Evolutionary conservation across 1,140 invertebrate genomes (phyloP).

Genomic region (Drosophila funebris): DNA sequence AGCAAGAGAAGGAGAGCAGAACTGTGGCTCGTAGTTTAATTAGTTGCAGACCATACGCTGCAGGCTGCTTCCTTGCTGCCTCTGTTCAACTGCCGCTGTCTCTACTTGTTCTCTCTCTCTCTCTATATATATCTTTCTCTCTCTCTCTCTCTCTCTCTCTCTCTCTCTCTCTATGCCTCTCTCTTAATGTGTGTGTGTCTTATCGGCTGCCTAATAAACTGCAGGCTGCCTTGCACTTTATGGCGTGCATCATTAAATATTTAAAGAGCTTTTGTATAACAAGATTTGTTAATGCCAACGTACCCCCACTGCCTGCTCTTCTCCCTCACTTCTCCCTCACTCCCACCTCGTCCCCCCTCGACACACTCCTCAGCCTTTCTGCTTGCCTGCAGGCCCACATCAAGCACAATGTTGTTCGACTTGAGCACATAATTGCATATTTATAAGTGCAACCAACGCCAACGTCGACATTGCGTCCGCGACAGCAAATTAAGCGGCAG

Average conservation of each 20-base stretch:
- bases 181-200: neutral
- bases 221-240: constrained; percentile 55
- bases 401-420: constrained; percentile 67
- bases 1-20: neutral
- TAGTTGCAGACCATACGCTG: constrained; percentile 59
- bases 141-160: neutral
- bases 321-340: constrained; percentile 9
- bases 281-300: constrained; percentile 69
- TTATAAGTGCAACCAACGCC: constrained; percentile 62
- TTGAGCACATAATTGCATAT: constrained; percentile 72
- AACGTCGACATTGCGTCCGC: constrained; percentile 6
- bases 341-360: neutral
- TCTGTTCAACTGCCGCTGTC: neutral
- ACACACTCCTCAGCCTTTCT: neutral
- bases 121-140: neutral
- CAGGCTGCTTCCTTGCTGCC: constrained; percentile 10
- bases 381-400: constrained; percentile 32
- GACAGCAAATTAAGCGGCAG: constrained; percentile 64
- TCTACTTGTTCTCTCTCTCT: neutral
- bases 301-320: neutral
- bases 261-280: constrained; percentile 73
- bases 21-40: constrained; percentile 61
- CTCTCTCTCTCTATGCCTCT: neutral
- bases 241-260: constrained; percentile 71
- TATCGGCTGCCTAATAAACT: constrained; percentile 66